Base-by-base conservation (phyloP, 2,797 vertebrate species). In the Squalus acanthias region DNA sequence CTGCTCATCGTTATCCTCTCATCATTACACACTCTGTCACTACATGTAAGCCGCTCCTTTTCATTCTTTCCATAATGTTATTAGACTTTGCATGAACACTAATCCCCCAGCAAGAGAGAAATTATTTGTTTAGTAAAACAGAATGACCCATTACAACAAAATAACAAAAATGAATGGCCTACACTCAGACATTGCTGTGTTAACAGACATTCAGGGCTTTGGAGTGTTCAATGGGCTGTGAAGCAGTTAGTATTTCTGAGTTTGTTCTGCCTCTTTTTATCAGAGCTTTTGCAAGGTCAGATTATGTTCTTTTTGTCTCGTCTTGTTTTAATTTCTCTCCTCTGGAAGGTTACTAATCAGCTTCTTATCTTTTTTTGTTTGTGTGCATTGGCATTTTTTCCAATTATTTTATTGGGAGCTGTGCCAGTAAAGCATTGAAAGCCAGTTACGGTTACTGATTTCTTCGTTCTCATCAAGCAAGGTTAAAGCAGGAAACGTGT, bases 291-390 rank as follows among this genome's bases (percentile, higher is more conserved):
- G 65, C 91, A 93, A 93, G 91, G 91, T 93, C 91, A 93, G 65
- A 26, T 39, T 67, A 69, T 93, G 91, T 93, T 93, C 91, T 93
- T 69, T 93, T 93, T 69, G 65, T 69, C 24, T 67, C n/a, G 63
- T 5, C 91, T 93, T 93, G 63, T 93, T 93, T 69, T 69, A 69
- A 24, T 93, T 93, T 93, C 91, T 26, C 39, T 93, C 65, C 91
- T 24, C 91, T 69, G 20, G 20, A 63, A 93, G 63, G 20, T 93
- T 93, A 69, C 39, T 17, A 93, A 93, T 93, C 91, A 93, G 39
- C 39, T n/a, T 69, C 91, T 39, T 93, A 69, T 69, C 65, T 69
- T 24, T 69, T 46, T 46, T 93, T 39, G 63, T 93, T 65, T 93
- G 91, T 93, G 39, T 46, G 22, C 63, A 93, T 93, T 69, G 65